Conservation (phyloP, 2,113 vertebrate genomes). For the Herpailurus yagouaroundi region DNA sequence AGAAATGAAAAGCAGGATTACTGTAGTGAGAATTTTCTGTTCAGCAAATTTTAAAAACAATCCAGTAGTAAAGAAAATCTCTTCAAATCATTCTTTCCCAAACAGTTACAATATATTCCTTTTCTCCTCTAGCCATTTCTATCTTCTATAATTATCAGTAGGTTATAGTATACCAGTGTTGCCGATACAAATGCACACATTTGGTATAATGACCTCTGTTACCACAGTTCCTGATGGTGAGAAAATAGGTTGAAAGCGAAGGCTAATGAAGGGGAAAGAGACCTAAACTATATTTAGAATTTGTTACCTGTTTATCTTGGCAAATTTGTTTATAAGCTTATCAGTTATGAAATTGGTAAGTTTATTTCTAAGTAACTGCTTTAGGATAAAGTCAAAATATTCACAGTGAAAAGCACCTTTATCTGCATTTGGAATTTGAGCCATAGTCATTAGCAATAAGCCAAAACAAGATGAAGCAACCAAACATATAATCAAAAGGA, state of each 20-base stretch:
- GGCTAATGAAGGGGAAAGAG: not conserved
- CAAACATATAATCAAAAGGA: conserved; percentile 35
- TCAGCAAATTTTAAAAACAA: conserved; percentile 35
- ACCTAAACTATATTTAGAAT: not conserved
- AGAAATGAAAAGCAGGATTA: conserved; percentile 59
- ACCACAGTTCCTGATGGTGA: not conserved
- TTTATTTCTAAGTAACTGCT: conserved; percentile 37
- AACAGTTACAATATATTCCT: not conserved
- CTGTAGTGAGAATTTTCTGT: conserved; percentile 5
- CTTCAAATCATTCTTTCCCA: not conserved
- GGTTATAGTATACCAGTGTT: not conserved
- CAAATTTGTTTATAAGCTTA: not conserved
- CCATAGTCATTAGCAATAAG: not conserved
- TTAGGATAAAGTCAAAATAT: conserved; percentile 45
- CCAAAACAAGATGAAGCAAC: conserved; percentile 1
- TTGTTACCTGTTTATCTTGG: not conserved
- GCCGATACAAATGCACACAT: not conserved
- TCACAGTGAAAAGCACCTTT: conserved; percentile 21
- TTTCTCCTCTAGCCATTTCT: conserved; percentile 31
- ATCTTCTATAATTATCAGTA: not conserved
- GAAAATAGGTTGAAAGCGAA: not conserved
- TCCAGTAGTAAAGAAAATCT: not conserved
- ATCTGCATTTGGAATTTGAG: conserved; percentile 45
- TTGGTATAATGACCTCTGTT: not conserved
- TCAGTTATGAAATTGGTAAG: not conserved